These are phyloP conservation scores for Heliconius hortense DNA, from an alignment of 2,888 invertebrate genomes.

Conservation along the genomic window DNA sequence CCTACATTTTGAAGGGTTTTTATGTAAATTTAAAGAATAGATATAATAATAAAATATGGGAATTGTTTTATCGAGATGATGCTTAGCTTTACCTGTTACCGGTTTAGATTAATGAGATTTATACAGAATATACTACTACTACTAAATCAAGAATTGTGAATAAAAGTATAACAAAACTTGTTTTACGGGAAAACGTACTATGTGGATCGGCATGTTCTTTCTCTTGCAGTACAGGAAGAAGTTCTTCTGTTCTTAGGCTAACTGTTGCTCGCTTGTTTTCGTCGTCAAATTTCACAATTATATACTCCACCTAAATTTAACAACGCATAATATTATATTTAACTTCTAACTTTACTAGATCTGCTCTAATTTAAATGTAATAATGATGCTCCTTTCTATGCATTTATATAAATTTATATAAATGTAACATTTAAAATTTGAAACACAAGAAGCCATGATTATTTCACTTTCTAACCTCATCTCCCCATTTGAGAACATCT, in stretches of 20 bases:
- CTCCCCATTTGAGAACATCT: slow-evolving; percentile 98
- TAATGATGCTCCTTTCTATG: not conserved
- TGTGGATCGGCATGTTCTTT: slow-evolving; percentile 89
- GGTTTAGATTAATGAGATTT: not conserved
- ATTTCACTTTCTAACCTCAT: slow-evolving; percentile 83
- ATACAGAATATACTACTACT: not conserved
- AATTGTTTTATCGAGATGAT: not conserved
- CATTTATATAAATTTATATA: not conserved
- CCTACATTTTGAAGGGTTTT: too few relatives aligned
- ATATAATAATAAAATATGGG: not conserved
- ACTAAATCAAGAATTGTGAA: not conserved
- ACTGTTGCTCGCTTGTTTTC: slow-evolving; percentile 90
- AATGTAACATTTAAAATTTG: not conserved
- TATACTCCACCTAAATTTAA: slow-evolving; percentile 90
- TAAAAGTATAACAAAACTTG: not conserved
- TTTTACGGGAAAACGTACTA: slow-evolving; percentile 73
- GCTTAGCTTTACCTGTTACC: not conserved
- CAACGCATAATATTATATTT: not conserved
- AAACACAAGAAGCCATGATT: not conserved
- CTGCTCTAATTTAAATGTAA: not conserved
- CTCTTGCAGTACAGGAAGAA: slow-evolving; percentile 90
- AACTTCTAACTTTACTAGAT: not conserved
- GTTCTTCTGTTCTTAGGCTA: slow-evolving; percentile 89
- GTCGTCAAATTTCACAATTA: slow-evolving; percentile 97
- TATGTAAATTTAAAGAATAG: too few relatives aligned